These are phyloP conservation scores for Harlomillsia oculata DNA, from an alignment of 1,140 invertebrate genomes.

Conservation along the genomic window DNA sequence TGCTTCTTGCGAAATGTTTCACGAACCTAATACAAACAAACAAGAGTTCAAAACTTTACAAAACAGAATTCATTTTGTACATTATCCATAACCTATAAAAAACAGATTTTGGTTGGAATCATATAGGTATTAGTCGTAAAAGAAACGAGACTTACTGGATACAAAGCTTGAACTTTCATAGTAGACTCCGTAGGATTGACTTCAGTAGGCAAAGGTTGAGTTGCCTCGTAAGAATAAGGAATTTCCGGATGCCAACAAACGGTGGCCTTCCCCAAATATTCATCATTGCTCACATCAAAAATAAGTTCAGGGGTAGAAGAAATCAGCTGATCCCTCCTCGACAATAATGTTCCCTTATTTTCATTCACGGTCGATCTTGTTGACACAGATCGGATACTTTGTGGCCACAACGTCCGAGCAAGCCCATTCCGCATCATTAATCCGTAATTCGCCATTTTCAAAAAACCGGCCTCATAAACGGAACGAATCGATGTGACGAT, in stretches of 20 bases:
- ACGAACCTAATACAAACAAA: slow-evolving; percentile 42
- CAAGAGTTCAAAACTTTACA: neutral
- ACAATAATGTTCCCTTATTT: no score
- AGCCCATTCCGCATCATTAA: no score
- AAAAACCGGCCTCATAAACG: no score
- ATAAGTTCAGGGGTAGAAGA: neutral
- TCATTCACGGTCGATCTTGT: no score
- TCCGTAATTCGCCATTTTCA: no score
- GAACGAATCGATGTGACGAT: no score
- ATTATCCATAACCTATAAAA: neutral
- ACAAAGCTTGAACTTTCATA: slow-evolving; percentile 33
- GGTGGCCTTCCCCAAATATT: slow-evolving; percentile 3
- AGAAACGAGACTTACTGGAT: slow-evolving; percentile 18
- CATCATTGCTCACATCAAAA: neutral
- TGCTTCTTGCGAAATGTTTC: slow-evolving; percentile 56
- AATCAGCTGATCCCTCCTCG: neutral
- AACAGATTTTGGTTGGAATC: neutral
- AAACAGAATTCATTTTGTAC: neutral
- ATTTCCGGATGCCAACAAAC: slow-evolving; percentile 77
- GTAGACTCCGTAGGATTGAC: slow-evolving; percentile 26
- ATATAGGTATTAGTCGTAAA: neutral
- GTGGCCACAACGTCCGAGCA: no score
- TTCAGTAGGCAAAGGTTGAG: slow-evolving; percentile 57
- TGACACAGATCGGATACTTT: no score
- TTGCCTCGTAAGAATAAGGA: slow-evolving; percentile 72